Evolutionary conservation across 2,113 vertebrate genomes (phyloP), one percentile per base, ranked within the genome.

Genomic region (Pungitius pungitius): DNA sequence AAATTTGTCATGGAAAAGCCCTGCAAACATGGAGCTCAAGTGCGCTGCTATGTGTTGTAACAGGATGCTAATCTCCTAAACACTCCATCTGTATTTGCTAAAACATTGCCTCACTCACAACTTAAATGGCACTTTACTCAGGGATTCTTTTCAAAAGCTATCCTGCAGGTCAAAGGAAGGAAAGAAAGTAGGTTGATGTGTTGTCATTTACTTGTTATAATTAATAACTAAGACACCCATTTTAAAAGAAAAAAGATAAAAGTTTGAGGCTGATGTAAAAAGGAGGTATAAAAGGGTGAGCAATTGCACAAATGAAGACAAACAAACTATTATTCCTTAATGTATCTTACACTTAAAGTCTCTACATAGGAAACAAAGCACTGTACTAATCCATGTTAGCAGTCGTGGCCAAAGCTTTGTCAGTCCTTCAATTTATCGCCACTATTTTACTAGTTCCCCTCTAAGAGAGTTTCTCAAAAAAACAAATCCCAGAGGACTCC

Each of bases 401-500:
- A 71, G 22, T 40, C 62, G 67, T 24, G 55, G 58, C 43, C 55
- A 51, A 60, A 20, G 71, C 64, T 72, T 82, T 75, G 62, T 77
- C 78, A 75, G 47, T 69, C 11, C 45, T 69, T 24, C 59, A 66
- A 59, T 76, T 83, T 78, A 80, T 71, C 67, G 26, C 2, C 37
- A 78, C 77, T 77, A 65, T 61, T 85, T 82, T 79, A 86, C 76
- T 77, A 58, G 67, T 79, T 70, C 45, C 72, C 59, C 68, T 71
- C 69, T 79, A 64, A 18, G 59, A 70, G 61, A 69, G 57, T 73
- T 75, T 65, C 82, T 77, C 37, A 47, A 87, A 88, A 91, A 92
- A 91, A 92, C 75, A 93, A 92, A 90, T 82, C 80, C 92, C 88
- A 14, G 30, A 87, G 60, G 85, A 89, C 93, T 89, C 88, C 90